Evolutionary conservation across 2,797 vertebrate genomes (phyloP), one percentile per base, ranked within the genome.

Genomic region (Macroramphosus scolopax): DNA sequence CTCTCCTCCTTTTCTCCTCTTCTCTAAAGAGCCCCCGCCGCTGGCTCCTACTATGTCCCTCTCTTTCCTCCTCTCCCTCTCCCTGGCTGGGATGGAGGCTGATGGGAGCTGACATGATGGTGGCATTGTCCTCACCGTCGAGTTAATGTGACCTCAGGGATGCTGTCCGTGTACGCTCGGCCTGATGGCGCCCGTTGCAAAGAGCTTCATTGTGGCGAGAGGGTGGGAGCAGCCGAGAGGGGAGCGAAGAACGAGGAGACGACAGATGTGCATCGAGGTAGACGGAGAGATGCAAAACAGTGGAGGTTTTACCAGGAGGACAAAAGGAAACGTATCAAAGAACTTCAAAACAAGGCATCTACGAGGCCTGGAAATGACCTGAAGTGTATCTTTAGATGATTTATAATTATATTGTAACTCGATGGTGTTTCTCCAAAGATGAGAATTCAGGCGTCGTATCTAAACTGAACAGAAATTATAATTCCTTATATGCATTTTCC

Each of bases 21-120:
- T 70, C 72, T 75, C 63, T 72, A 80, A 77, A 80, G 75, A 72
- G 48, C 52, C 34, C 20, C 50, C 57, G 73, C 80, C 78, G 51
- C 77, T 45, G 76, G 80, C 74, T 52, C 42, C 49, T 28, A 14
- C 38, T 26, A 42, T 36, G 53, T 42, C 58, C 54, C 61, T 51
- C 53, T 45, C 42, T 36, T 41, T 12, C 53, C 26, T 31, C 36
- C 42, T 40, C 51, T 45, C 22, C 33, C 34, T 47, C 54, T 65
- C 61, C 53, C 39, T 37, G 46, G 50, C 8, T 12, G 17, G 66
- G 77, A 80, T 65, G 68, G 76, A 83, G 73, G 76, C 64, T 87
- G 85, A 87, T 87, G 75, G 74, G 69, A 83, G 63, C 72, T 80
- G 88, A 88, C 77, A 48, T 72, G 77, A 77, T 66, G 77, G 79